These are phyloP conservation scores for Spisula subtruncata DNA, from an alignment of 2,888 invertebrate species.

Conservation along the genomic window DNA sequence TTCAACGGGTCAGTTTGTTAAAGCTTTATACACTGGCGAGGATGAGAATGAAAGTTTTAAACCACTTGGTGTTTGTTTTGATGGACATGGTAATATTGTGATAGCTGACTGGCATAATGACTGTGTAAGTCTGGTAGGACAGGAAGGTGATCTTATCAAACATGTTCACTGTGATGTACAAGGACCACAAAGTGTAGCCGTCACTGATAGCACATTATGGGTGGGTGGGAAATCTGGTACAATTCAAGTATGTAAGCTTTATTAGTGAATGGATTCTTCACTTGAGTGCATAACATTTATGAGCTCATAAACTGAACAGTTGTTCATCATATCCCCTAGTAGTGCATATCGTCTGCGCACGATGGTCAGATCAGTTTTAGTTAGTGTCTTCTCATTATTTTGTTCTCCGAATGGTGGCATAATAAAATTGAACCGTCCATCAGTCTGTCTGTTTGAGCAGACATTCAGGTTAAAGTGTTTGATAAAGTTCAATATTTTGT, in stretches of 20 bases:
- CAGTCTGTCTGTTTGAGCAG: no score
- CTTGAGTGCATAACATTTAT: not conserved
- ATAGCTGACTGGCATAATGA: constrained; percentile 61
- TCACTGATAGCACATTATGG: constrained; percentile 53
- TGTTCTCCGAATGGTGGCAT: no score
- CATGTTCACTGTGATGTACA: constrained; percentile 47
- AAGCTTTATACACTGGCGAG: constrained; percentile 53
- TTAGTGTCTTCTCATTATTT: no score
- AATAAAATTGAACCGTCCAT: no score
- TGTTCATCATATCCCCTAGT: no score
- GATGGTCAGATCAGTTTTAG: no score
- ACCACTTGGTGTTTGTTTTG: constrained; percentile 67
- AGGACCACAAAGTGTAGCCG: constrained; percentile 62
- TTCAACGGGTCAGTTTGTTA: constrained; percentile 46
- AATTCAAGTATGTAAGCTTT: constrained; percentile 48
- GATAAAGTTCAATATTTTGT: no score
- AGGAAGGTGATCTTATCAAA: constrained; percentile 46
- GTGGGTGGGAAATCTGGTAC: constrained; percentile 60
- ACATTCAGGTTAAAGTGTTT: no score
- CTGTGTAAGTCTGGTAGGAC: constrained; percentile 45
- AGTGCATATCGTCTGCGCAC: no score
- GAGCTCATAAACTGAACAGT: no score
- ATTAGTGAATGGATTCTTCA: not conserved
- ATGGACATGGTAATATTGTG: constrained; percentile 53
- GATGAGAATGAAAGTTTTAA: constrained; percentile 31